phyloP scores from a whole-genome alignment of 2,113 vertebrate species.

The Probosciger aterrimus region DNA sequence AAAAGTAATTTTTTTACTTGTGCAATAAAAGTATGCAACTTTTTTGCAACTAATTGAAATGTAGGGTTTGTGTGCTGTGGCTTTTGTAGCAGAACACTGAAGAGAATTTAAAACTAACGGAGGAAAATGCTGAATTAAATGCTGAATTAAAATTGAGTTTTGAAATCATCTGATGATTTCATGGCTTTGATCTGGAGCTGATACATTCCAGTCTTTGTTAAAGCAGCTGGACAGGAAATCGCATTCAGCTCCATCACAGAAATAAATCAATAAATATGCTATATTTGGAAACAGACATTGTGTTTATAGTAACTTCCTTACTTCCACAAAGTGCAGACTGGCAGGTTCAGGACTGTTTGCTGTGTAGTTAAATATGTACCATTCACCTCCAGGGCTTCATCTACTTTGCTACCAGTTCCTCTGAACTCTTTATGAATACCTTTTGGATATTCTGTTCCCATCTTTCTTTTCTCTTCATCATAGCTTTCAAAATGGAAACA shows the following conservation, averaged over 20 bases:
- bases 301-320: not conserved
- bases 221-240: not conserved
- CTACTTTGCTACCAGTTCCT: constrained; percentile 33
- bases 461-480: constrained; percentile 43
- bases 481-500: constrained; percentile 16
- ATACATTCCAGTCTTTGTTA: not conserved
- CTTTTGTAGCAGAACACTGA: not conserved
- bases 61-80: not conserved
- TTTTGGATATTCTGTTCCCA: constrained; percentile 55
- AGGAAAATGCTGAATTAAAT: not conserved
- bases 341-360: not conserved
- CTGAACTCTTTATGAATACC: constrained; percentile 52
- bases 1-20: not conserved
- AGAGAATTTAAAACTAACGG: not conserved
- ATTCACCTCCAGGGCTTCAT: constrained; percentile 56
- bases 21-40: not conserved
- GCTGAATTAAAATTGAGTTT: not conserved
- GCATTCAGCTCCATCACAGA: not conserved
- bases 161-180: not conserved
- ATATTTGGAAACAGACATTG: not conserved
- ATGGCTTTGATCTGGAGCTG: not conserved
- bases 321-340: not conserved
- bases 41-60: not conserved
- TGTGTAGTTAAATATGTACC: not conserved
- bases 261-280: not conserved